Evolutionary conservation across 2,113 vertebrate genomes (phyloP), one percentile per base, ranked within the genome.

Genomic region (Clarias gariepinus): DNA sequence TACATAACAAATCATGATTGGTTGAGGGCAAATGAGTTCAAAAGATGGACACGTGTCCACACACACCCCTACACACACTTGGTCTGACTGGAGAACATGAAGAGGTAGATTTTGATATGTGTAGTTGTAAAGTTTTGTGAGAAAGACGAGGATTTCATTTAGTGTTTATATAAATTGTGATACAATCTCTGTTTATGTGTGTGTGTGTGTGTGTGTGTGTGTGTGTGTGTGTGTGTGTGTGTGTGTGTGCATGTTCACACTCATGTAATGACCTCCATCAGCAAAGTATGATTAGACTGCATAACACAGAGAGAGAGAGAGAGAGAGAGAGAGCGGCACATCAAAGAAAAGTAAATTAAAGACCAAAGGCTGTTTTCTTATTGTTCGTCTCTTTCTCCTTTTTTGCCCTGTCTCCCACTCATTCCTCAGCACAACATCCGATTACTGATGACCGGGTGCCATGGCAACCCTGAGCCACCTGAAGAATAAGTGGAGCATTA

Each of bases 261-360:
- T 74, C 18, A 52, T 36, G 36, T 74, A 74, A 74, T 74, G 36
- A 74, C 71, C 71, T 74, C 36, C 41, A 74, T 74, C 71, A 74
- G 71, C 21, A 74, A 21, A 74, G 71, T 47, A 47, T 25, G 71
- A 80, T 79, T 79, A n/a, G 28, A 77, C 47, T 41, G 18, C 1
- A 36, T n/a, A 15, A 4, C 41, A 19, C 4, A 63, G 19, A 69
- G 28, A 69, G 30, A 69, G 66, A 69, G 66, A 69, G 66, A 69
- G 28, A 68, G 66, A 68, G 66, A 74, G 30, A 58, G 28, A 57
- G 53, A 60, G 53, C 76, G 25, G 28, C 7, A 78, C 76, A 79
- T 85, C 76, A 79, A 85, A 85, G 61, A 53, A 68, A n/a, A 68
- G 84, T 30, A 85, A 85, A 85, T 85, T 78, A 79, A 85, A 85